Base-by-base conservation (phyloP, 2,113 vertebrate species). In the Pteronura brasiliensis region DNA sequence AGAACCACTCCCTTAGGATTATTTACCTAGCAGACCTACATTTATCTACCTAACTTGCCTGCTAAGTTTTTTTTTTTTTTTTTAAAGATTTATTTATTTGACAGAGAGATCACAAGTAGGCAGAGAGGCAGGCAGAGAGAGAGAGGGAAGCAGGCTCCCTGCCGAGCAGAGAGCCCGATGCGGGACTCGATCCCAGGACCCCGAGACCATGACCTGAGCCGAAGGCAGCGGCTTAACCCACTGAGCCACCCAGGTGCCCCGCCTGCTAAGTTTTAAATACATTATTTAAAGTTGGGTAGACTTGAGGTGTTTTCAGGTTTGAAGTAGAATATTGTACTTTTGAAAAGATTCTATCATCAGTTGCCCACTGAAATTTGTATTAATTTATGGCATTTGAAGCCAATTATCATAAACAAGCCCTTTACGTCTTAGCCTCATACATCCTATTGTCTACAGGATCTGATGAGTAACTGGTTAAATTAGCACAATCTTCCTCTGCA, bases 401-500 rank as follows among this genome's bases (percentile, higher is more conserved):
- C 98, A 98, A 99, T 98, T 92, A 98, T 97, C 98, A 98, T 98
- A 99, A 98, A 99, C n/a, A 96, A 98, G 67, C 57, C 67, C 72
- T 95, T 94, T 98, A 97, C 67, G 95, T 98, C 97, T 98, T 91
- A n/a, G 97, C 76, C 94, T 98, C 98, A 98, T 98, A 97, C 97
- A 98, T 98, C 97, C 98, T 98, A 98, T 97, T 98, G 98, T 98
- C 97, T 98, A 97, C 97, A 96, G 96, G 97, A 98, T 96, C 96
- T 98, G 98, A 98, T 98, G 98, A 98, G 96, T 96, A 98, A 96
- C 97, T 92, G 97, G 97, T 98, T 98, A 98, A 99, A 99, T 98
- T 99, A 98, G 91, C 96, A 97, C 93, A 97, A 97, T 96, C 97
- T 98, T 98, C 98, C 94, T 97, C 96, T 98, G 71, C 85, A 42